Evolutionary conservation across 2,888 invertebrate species (phyloP), one percentile per base, ranked within the genome.

Genomic region (Phoenoteleia sp.): DNA sequence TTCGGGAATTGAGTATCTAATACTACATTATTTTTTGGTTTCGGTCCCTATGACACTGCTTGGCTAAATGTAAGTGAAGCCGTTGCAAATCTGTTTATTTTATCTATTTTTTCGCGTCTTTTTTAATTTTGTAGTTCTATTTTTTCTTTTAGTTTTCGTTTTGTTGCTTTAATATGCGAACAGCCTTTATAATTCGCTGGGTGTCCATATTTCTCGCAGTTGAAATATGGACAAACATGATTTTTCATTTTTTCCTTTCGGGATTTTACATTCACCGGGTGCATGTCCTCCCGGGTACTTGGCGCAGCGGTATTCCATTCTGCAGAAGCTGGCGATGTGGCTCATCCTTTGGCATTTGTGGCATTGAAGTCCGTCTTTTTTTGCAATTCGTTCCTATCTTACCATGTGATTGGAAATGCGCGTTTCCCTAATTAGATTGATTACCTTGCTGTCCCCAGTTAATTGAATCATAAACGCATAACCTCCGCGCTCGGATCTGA

Each of bases 111-210:
- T 17, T n/a, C 17, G 3, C 9, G n/a, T 4, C 7, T n/a, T 15
- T 42, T 42, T 42, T 42, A 15, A 15, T 42, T 33, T 33, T 33
- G 15, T 11, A 15, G 3, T 42, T 42, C 42, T 11, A n/a, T 42
- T 42, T 42, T 42, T 4, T 15, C 15, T 15, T 15, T 42, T 6
- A 42, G 13, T 42, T 42, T 42, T 42, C 15, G 2, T 42, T 15
- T n/a, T 7, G 15, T 2, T 2, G 15, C 3, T 42, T 42, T 42
- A 17, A 42, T 15, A 7, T 69, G 60, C 0, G 80, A 82, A 7
- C 80, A 84, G 0, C 76, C 80, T 29, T 58, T 74, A 13, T 85
- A 87, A 0, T 74, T 83, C 0, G 86, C 82, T 5, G 81, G 33
- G 11, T 33, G 11, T 2, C 33, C 33, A 11, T 33, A 33, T 33